Evolutionary conservation across 2,113 vertebrate genomes (phyloP), one percentile per base, ranked within the genome.

Genomic region (Callipepla californica): DNA sequence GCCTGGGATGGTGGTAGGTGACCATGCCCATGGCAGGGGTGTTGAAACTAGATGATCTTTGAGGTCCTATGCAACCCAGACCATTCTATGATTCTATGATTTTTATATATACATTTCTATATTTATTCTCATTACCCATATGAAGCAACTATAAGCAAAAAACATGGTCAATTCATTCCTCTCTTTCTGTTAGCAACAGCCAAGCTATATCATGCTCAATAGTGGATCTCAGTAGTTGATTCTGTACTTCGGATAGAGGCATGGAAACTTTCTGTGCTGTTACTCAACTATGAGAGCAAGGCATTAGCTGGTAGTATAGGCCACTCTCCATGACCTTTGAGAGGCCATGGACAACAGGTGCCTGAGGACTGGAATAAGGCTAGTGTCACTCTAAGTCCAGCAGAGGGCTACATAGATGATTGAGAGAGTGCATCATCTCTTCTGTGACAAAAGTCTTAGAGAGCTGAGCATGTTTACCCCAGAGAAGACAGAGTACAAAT

Each of bases 91-190:
- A 40, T 40, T 40, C 40, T 40, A 40, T 40, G 40, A 40, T 40
- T 40, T 40, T 40, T 28, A 63, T n/a, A 65, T 28, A 25, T 42
- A 14, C 50, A 1, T 36, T 79, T 89, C 61, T 66, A 61, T 13
- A 32, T 47, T 19, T 55, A 30, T 40, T 14, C 3, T 3, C 17
- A 23, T 36, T 68, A 17, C 50, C 59, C 7, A 15, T 69, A 67
- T 20, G 1, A 90, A 7, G 20, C 23, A 51, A 34, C 20, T 69
- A 53, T 51, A 78, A 38, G 6, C 16, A 61, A 77, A 65, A 78
- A 23, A 1, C 1, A 0, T 3, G 4, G 40, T 4, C 47, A 65
- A 28, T 55, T 89, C 0, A 62, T 34, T 84, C 26, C 4, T 85
- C 7, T 70, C 20, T 67, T 89, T 89, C 53, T 87, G 18, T 58